These are phyloP conservation scores for Beaufortia kweichowensis DNA, from an alignment of 2,113 vertebrate genomes.

Conservation along the genomic window DNA sequence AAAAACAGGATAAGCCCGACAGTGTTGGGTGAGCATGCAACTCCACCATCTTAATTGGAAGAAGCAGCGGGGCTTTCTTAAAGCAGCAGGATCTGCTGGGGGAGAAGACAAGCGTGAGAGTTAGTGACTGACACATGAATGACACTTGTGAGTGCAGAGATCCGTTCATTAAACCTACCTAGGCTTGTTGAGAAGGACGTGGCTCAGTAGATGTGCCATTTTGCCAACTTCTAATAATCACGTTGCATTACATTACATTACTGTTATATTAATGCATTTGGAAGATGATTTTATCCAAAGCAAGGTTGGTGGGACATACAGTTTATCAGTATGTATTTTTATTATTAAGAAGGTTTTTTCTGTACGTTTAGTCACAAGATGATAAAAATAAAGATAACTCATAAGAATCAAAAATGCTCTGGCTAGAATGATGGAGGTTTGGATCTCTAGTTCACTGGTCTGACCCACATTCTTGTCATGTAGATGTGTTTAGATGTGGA, in stretches of 20 bases:
- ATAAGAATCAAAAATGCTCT: not conserved
- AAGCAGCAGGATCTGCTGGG: not conserved
- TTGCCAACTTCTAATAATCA: no score
- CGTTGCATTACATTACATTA: no score
- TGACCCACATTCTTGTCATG: slow-evolving; percentile 19
- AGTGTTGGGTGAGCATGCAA: not conserved
- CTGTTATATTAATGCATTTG: no score
- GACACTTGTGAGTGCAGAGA: not conserved
- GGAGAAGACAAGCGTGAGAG: slow-evolving; percentile 11
- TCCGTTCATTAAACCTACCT: slow-evolving; percentile 23
- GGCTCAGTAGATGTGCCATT: not conserved
- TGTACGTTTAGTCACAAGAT: not conserved
- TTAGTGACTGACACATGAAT: slow-evolving; percentile 7
- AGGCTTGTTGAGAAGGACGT: no score
- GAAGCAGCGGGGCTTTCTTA: slow-evolving; percentile 9
- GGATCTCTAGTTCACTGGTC: slow-evolving; percentile 1
- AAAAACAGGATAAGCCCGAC: slow-evolving; percentile 7
- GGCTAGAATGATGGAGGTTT: not conserved
- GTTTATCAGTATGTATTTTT: not conserved
- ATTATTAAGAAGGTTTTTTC: not conserved
- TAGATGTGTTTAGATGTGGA: slow-evolving; percentile 2
- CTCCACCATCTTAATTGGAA: slow-evolving; percentile 25
- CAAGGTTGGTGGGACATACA: no score
- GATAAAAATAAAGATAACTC: not conserved
- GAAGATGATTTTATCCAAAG: not conserved